Base-by-base conservation (phyloP, 2,888 invertebrate species). In the Apeira syringaria region DNA sequence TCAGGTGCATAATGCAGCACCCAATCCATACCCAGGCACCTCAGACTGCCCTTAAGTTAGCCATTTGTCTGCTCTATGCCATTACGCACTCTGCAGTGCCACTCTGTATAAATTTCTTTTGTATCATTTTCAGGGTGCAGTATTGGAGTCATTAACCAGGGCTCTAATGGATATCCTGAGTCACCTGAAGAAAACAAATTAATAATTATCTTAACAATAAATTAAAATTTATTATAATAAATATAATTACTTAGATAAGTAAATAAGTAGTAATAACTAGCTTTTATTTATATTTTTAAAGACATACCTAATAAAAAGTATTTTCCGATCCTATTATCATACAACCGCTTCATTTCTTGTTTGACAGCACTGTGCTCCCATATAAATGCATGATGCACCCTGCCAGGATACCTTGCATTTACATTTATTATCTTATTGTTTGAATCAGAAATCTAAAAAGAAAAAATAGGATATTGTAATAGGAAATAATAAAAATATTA, bases 61-160 rank as follows among this genome's bases (percentile, higher is more conserved):
- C 40, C 40, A 29, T 40, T 40, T 2, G 33, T 28, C 1, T 33
- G 18, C 15, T 40, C 40, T 2, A 40, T 8, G 3, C 9, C 7
- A 9, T 33, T 40, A 0, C 40, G 6, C 1, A 28, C 22, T 22
- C 28, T 28, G 24, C 40, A 40, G 10, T 40, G 40, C 40, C 33
- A 33, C 2, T 40, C 11, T 1, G 40, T 28, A 1, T 24, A 51
- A 50, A 35, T 49, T 50, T 56, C 13, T 5, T 10, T 20, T 3
- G 4, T 2, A 3, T 20, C 18, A 2, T 8, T 2, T 2, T 18
- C 20, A 5, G 15, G 8, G 5, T 17, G n/a, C 2, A 31, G 11
- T 11, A 20, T 11, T 3, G 30, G 30, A 3, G 10, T 30, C 18
- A 26, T 26, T 2, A 26, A 2, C 26, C 26, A 26, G 1, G 26